A percentile compares a stretch with the other conserved stretches of the same genome.
These are phyloP conservation scores for Micronisus gabar DNA, from an alignment of 2,113 vertebrate genomes.

Conservation along the genomic window DNA sequence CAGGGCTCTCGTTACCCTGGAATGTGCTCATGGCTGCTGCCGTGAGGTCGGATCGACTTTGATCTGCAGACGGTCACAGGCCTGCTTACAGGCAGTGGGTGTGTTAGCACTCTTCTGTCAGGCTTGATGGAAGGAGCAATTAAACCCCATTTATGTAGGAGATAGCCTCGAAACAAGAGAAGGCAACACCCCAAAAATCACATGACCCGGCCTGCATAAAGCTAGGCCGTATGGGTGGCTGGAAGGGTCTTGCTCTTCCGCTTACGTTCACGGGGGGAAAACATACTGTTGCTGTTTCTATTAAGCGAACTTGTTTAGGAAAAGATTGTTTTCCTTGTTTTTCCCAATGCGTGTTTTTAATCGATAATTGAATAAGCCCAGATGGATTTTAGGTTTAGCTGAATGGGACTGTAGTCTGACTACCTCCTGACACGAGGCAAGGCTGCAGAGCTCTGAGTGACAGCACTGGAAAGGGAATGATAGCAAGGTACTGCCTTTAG, in stretches of 20 bases:
- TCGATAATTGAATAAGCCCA: background rate
- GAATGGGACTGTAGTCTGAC: background rate
- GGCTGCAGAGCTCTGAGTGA: background rate
- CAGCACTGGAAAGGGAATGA: background rate
- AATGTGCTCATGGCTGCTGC: slow-evolving; percentile 33
- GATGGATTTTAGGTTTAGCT: background rate
- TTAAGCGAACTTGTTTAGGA: background rate
- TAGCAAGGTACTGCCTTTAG: background rate
- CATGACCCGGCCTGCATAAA: background rate
- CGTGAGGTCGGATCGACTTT: background rate
- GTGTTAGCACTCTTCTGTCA: background rate
- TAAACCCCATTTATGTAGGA: background rate
- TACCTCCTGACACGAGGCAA: background rate
- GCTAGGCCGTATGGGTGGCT: background rate
- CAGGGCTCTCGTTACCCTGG: background rate
- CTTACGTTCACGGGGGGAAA: background rate
- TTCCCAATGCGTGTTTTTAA: background rate
- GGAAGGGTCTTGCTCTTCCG: background rate
- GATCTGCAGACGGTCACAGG: slow-evolving; percentile 26
- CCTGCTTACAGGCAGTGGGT: background rate
- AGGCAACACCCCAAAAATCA: background rate
- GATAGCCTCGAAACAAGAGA: background rate
- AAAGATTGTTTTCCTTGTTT: background rate
- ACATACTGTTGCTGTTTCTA: background rate
- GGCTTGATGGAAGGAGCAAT: background rate